Conservation (phyloP, 2,888 invertebrate genomes). For the Conus canariensis region DNA sequence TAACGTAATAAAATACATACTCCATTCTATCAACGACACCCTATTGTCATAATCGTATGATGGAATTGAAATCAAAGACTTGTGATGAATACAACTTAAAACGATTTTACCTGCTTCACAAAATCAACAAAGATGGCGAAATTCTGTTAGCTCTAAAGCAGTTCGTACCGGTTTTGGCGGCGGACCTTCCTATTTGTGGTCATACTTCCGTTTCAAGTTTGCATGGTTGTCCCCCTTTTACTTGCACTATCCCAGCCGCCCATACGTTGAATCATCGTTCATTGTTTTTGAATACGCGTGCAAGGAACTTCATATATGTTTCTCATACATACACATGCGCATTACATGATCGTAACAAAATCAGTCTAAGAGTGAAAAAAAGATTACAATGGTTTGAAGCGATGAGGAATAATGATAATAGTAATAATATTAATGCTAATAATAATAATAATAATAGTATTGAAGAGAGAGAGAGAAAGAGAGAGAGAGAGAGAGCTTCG, state of each 20-base stretch:
- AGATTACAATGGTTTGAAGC: too few species aligned
- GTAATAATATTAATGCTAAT: too few species aligned
- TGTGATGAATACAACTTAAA: background rate
- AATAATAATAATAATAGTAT: too few species aligned
- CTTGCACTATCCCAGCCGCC: background rate
- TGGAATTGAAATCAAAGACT: background rate
- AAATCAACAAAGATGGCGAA: conserved; percentile 1
- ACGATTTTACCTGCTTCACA: conserved; percentile 13
- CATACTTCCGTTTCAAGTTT: conserved; percentile 26
- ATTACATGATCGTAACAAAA: too few species aligned
- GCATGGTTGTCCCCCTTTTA: background rate
- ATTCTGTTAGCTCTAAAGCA: conserved; percentile 41
- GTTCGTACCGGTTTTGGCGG: conserved; percentile 57
- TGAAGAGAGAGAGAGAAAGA: too few species aligned
- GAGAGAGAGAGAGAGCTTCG: too few species aligned
- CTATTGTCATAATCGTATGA: background rate
- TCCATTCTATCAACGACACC: background rate
- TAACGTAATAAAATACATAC: background rate
- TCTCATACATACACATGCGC: too few species aligned
- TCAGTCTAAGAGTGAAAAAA: too few species aligned
- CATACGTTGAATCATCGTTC: too few species aligned
- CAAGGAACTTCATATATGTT: too few species aligned
- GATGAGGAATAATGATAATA: too few species aligned
- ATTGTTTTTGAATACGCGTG: too few species aligned
- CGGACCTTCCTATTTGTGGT: conserved; percentile 31